These are phyloP conservation scores for Synergus laeviventris DNA, from an alignment of 2,888 invertebrate species.

Conservation along the genomic window DNA sequence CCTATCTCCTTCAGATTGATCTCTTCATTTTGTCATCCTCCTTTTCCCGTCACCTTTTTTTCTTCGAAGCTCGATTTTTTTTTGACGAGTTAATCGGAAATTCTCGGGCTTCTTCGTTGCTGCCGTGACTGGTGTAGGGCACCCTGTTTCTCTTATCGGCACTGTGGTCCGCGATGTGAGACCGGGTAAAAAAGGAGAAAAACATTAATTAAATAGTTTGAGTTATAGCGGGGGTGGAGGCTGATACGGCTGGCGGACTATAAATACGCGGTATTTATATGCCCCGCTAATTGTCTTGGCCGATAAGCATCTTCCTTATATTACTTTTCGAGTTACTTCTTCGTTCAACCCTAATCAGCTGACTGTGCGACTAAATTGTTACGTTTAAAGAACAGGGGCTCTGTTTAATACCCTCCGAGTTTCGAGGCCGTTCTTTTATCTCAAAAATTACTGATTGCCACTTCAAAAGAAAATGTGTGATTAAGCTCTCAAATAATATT, in stretches of 20 bases:
- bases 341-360: conserved; percentile 55
- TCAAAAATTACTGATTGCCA: conserved; percentile 20
- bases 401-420: conserved; percentile 8
- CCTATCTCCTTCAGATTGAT: conserved; percentile 29
- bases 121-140: conserved; percentile 55
- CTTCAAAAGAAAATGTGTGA: conserved; percentile 22
- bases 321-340: conserved; percentile 67
- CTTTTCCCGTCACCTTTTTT: not conserved
- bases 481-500: conserved; percentile 5
- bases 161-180: conserved; percentile 50
- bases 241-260: conserved; percentile 69
- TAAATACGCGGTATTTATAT: conserved; percentile 74
- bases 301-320: conserved; percentile 72
- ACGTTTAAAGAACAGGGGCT: conserved; percentile 53
- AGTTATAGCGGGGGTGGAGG: conserved; percentile 63
- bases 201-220: conserved; percentile 71
- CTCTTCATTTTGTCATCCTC: conserved; percentile 13
- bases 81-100: conserved; percentile 47
- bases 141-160: conserved; percentile 54
- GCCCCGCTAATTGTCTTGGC: conserved; percentile 73
- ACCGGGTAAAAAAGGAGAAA: conserved; percentile 58
- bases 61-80: not conserved
- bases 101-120: conserved; percentile 47
- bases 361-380: conserved; percentile 49
- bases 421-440: conserved; percentile 10